Base-by-base conservation (phyloP, 2,113 vertebrate species). In the Eurystomus gularis region DNA sequence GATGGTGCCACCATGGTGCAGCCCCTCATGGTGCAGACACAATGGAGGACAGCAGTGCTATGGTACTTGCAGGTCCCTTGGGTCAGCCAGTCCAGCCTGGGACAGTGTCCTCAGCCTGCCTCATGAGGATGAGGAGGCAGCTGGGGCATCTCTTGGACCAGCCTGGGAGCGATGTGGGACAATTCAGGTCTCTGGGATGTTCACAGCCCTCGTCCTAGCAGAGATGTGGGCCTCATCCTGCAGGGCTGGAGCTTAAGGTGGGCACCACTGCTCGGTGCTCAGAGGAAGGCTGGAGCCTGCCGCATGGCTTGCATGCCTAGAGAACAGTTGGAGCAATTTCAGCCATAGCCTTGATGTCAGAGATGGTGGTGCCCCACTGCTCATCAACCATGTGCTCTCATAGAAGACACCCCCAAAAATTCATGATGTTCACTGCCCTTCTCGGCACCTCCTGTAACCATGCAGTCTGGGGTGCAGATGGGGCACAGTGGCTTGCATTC, bases 171-270 rank as follows among this genome's bases (percentile, higher is more conserved):
- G 3, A 31, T 2, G 9, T 18, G 44, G 35, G 21, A 64, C 20
- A 18, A 23, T 57, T 46, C 0, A 0, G 29, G 37, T 52, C 20
- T 25, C 46, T 3, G 7, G 31, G 64, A 62, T 0, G 1, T 55
- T 87, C 35, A 19, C 35, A 82, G 39, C 9, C 39, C 39, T 82
- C 0, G 0, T 7, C 33, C 11, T 44, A 76, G 58, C 66, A 88
- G 42, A 85, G 10, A 39, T 13, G 0, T 35, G 58, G 57, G 39
- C 42, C 49, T 72, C 42, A 28, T 40, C 42, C 39, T 79, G 75
- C 40, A 40, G 65, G 52, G 28, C 0, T 64, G 75, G 71, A 55
- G 44, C 8, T 13, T 26, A 19, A 57, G 49, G 48, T 9, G 57
- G 44, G 20, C 17, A 29, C 17, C 1, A 1, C 9, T 2, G 16